These are phyloP conservation scores for Vicugna pacos DNA, from an alignment of 2,113 vertebrate genomes.

Conservation along the genomic window DNA sequence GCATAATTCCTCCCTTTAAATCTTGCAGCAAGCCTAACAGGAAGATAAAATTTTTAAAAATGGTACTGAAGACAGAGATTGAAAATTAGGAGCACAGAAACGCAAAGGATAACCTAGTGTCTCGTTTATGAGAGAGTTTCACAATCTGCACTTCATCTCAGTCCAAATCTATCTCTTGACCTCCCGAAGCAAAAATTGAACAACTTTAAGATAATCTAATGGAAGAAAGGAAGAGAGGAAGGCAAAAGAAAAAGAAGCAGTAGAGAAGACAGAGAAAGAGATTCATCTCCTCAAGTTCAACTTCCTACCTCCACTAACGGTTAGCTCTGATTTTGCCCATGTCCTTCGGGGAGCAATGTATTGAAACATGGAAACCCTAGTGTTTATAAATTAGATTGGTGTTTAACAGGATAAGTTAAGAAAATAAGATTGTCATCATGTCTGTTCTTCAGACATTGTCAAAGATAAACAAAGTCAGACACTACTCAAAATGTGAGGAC, in stretches of 20 bases:
- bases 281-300: neutral
- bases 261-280: neutral
- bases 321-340: neutral
- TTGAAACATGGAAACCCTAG: neutral
- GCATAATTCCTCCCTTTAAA: neutral
- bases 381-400: neutral
- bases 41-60: constrained; percentile 23
- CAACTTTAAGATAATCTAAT: neutral
- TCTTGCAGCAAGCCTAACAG: neutral
- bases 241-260: neutral
- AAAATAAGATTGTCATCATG: neutral
- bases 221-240: neutral
- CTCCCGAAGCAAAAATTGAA: neutral
- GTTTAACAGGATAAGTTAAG: neutral
- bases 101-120: neutral
- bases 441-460: neutral
- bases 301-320: neutral
- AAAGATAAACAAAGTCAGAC: neutral
- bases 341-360: neutral
- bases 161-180: neutral
- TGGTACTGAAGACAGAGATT: neutral
- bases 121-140: neutral
- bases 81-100: neutral
- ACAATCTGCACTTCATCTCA: neutral
- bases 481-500: neutral